A percentile compares a stretch with the other conserved stretches of the same genome.
phyloP scores from a whole-genome alignment of 2,113 vertebrate species.

The Notarius lentiginosus region DNA sequence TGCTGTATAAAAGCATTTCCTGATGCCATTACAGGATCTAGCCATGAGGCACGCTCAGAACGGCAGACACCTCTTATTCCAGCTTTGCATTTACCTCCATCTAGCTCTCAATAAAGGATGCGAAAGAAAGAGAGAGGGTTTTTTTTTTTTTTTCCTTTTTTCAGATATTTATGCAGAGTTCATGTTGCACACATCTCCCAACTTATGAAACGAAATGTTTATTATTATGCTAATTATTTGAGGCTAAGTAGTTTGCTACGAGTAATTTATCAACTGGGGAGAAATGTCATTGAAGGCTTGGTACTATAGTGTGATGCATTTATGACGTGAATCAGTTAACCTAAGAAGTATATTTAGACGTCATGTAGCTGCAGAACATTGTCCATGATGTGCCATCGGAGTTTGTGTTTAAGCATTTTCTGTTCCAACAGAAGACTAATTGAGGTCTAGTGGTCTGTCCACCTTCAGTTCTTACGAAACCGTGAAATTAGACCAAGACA shows the following conservation, averaged over 20 bases:
- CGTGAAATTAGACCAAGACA: neutral
- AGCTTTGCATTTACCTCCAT: conserved; percentile 38
- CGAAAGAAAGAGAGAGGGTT: neutral
- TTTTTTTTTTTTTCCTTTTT: neutral
- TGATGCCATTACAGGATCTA: conserved; percentile 71
- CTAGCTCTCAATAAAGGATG: conserved; percentile 15
- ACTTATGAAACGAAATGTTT: conserved; percentile 11
- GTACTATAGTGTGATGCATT: conserved; percentile 28
- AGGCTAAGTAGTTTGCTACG: neutral
- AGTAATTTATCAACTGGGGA: conserved; percentile 11
- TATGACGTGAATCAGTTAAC: conserved; percentile 30
- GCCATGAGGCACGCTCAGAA: conserved; percentile 49
- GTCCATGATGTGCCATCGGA: neutral
- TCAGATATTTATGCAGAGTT: conserved; percentile 13
- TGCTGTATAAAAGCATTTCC: conserved; percentile 78
- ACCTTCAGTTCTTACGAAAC: neutral
- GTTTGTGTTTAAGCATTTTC: neutral
- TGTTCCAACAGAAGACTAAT: neutral
- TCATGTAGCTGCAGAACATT: conserved; percentile 2
- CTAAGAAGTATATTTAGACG: conserved; percentile 17
- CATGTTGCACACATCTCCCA: conserved; percentile 27
- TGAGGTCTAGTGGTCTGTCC: conserved; percentile 9
- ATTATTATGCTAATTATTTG: conserved; percentile 19
- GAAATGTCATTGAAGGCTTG: conserved; percentile 23
- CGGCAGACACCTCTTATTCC: conserved; percentile 57